These are phyloP conservation scores for Pelodytes ibericus DNA, from an alignment of 2,797 vertebrate species.

Conservation along the genomic window DNA sequence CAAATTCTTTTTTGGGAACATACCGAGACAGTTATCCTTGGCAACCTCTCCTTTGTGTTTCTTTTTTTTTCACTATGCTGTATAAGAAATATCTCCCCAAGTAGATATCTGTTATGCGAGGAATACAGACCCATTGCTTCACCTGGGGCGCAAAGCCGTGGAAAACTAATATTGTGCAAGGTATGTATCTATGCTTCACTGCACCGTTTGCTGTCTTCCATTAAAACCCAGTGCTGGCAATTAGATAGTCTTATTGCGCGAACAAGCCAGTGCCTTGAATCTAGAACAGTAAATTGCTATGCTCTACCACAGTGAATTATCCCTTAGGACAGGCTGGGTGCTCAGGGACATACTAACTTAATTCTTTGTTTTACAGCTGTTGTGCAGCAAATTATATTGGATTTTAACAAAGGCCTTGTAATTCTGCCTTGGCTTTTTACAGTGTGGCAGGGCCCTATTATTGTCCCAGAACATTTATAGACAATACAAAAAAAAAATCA, in stretches of 20 bases:
- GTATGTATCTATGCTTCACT: constrained; percentile 50
- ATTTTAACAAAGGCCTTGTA: constrained; percentile 44
- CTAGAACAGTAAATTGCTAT: constrained; percentile 59
- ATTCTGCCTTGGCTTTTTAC: constrained; percentile 40
- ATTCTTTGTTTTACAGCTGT: constrained; percentile 64
- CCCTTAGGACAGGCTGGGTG: constrained; percentile 51
- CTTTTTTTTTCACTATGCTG: constrained; percentile 7
- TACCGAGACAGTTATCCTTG: constrained; percentile 5
- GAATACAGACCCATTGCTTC: constrained; percentile 38
- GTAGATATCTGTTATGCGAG: constrained; percentile 40
- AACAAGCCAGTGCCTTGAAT: constrained; percentile 56
- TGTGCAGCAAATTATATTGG: constrained; percentile 10
- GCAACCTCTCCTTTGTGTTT: constrained; percentile 13
- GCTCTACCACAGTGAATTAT: constrained; percentile 58
- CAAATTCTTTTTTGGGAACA: background rate
- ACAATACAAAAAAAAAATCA: background rate
- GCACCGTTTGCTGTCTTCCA: constrained; percentile 51
- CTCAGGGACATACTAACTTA: constrained; percentile 59
- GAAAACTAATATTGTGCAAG: constrained; percentile 51
- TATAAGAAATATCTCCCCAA: constrained; percentile 33
- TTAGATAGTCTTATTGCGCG: constrained; percentile 58
- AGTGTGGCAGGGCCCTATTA: background rate
- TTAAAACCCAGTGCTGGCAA: constrained; percentile 61
- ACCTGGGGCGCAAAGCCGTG: constrained; percentile 31
- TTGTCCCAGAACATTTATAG: constrained; percentile 10